A percentile compares a stretch with the other conserved stretches of the same genome.
These are phyloP conservation scores for Orthosia gracilis DNA, from an alignment of 2,888 invertebrate genomes.

Conservation along the genomic window DNA sequence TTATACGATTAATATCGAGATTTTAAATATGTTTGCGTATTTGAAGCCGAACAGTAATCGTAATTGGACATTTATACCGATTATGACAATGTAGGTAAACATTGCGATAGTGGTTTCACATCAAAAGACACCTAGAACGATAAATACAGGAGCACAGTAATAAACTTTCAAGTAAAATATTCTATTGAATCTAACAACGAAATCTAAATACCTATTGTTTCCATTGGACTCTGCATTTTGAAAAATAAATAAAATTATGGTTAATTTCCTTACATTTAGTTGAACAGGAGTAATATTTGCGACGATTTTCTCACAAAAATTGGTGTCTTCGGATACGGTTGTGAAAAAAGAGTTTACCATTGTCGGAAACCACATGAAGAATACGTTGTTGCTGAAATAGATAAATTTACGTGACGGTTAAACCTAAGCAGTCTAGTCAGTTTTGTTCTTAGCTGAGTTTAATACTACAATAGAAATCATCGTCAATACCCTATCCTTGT, in stretches of 20 bases:
- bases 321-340: conserved; percentile 35
- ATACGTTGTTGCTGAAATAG: conserved; percentile 78
- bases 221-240: background rate
- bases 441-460: no score
- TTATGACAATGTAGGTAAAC: background rate
- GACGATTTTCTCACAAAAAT: conserved; percentile 67
- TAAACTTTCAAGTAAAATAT: background rate
- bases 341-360: conserved; percentile 81
- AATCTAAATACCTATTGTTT: background rate
- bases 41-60: background rate
- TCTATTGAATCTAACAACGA: background rate
- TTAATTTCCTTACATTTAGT: conserved; percentile 32
- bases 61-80: background rate
- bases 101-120: background rate
- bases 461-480: no score
- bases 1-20: background rate
- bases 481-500: no score
- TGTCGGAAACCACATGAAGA: conserved; percentile 86
- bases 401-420: background rate
- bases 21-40: background rate
- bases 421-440: no score
- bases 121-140: background rate
- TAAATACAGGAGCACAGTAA: background rate
- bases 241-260: background rate
- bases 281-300: conserved; percentile 52